These are phyloP conservation scores for Carassius carassius DNA, from an alignment of 2,113 vertebrate genomes.

Conservation along the genomic window DNA sequence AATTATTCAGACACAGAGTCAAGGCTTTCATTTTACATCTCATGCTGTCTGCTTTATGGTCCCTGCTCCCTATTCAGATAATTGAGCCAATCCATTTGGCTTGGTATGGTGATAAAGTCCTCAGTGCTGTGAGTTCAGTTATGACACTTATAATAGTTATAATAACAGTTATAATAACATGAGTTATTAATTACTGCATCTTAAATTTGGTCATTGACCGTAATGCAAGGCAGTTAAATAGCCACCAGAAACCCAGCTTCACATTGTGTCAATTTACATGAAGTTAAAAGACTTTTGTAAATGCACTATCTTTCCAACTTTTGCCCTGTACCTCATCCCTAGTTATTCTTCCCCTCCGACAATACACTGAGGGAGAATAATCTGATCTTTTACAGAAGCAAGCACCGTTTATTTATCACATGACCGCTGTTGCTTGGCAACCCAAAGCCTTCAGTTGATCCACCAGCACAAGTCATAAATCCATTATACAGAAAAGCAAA, in stretches of 20 bases:
- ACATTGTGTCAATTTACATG: background rate
- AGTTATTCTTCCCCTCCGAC: conserved; percentile 24
- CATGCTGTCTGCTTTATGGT: background rate
- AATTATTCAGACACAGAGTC: conserved; percentile 36
- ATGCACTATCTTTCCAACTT: conserved; percentile 26
- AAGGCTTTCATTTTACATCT: background rate
- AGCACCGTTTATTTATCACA: conserved; percentile 46
- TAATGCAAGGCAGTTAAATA: background rate
- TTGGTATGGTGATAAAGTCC: conserved; percentile 35
- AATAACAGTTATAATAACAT: no score
- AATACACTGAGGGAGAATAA: conserved; percentile 38
- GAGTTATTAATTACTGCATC: conserved; percentile 34
- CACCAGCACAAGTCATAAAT: conserved; percentile 47
- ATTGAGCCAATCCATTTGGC: conserved; percentile 41
- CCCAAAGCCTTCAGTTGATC: conserved; percentile 46
- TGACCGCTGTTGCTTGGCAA: conserved; percentile 54
- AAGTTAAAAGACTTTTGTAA: conserved; percentile 26
- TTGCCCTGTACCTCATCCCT: background rate
- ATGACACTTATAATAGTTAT: no score
- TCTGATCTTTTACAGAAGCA: conserved; percentile 37
- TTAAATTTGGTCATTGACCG: conserved; percentile 11
- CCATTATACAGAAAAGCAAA: conserved; percentile 47
- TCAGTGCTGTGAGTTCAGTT: conserved; percentile 18
- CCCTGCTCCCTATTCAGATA: conserved; percentile 23
- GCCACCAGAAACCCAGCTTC: background rate